Evolutionary conservation across 1,140 invertebrate genomes (phyloP).

Genomic region (Andrena cerasifolii): DNA sequence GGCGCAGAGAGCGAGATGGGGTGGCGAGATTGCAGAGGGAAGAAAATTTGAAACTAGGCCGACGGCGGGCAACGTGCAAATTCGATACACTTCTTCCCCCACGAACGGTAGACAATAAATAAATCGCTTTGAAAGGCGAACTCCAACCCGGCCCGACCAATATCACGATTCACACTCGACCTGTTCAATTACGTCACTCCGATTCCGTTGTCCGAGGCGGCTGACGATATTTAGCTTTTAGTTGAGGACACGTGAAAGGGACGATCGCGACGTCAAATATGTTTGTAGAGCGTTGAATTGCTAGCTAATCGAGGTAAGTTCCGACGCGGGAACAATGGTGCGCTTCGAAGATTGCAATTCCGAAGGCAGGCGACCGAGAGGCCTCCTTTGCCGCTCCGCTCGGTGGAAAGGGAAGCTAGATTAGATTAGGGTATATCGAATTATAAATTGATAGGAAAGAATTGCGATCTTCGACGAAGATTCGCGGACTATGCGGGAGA

Average conservation of each 20-base stretch:
- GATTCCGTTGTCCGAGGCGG: background rate
- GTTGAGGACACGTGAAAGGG: background rate
- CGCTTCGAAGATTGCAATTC: constrained; percentile 18
- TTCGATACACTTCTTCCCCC: constrained; percentile 17
- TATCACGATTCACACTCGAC: constrained; percentile 30
- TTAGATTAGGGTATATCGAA: background rate
- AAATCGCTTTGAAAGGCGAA: constrained; percentile 56
- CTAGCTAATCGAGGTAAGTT: background rate
- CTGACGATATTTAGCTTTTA: constrained; percentile 1
- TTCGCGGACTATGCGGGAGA: background rate
- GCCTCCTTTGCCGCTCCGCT: background rate
- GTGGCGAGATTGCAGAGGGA: background rate
- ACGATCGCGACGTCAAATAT: background rate
- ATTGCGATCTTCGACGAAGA: constrained; percentile 29
- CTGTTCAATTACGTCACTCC: constrained; percentile 26
- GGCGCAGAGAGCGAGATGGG: background rate
- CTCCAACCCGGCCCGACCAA: constrained; percentile 36
- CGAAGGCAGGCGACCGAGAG: background rate
- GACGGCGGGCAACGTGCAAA: constrained; percentile 31
- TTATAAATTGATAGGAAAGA: background rate
- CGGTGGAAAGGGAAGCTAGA: background rate
- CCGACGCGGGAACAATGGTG: too few relatives aligned
- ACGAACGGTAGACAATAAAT: constrained; percentile 60
- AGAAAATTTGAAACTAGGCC: constrained; percentile 30
- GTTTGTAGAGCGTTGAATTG: background rate